Evolutionary conservation across 2,797 vertebrate species (phyloP).

Genomic region (Gouania willdenowi): DNA sequence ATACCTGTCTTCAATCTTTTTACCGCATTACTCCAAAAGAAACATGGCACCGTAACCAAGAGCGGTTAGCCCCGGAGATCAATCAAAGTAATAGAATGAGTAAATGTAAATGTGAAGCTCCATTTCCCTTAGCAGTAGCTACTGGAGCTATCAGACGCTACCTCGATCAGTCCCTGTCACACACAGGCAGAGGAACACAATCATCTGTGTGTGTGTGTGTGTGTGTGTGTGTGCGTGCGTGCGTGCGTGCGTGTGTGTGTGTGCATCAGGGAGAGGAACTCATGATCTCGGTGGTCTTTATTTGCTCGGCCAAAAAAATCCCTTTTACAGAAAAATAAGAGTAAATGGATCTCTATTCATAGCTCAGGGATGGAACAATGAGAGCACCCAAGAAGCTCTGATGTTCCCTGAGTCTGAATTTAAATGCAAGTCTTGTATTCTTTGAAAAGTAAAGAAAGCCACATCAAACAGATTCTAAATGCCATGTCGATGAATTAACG

Average conservation of each 20-base stretch:
- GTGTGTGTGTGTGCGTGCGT: slow-evolving; percentile 4
- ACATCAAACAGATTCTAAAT: slow-evolving; percentile 45
- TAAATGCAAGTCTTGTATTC: slow-evolving; percentile 8
- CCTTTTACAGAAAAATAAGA: background rate
- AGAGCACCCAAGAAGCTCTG: background rate
- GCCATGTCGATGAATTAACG: slow-evolving; percentile 18
- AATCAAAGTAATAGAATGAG: slow-evolving; percentile 68
- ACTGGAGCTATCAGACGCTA: slow-evolving; percentile 39
- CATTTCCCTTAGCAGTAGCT: slow-evolving; percentile 60
- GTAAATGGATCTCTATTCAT: slow-evolving; percentile 5
- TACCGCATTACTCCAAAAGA: slow-evolving; percentile 46
- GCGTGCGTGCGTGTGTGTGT: background rate
- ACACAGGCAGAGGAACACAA: slow-evolving; percentile 11
- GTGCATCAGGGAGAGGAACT: background rate
- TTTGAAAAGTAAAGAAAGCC: slow-evolving; percentile 24
- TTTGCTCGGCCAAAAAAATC: slow-evolving; percentile 35
- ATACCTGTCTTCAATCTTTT: slow-evolving; percentile 40
- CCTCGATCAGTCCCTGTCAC: slow-evolving; percentile 56
- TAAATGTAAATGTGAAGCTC: slow-evolving; percentile 66
- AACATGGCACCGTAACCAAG: slow-evolving; percentile 34
- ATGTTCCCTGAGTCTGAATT: background rate
- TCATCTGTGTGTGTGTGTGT: slow-evolving; percentile 20
- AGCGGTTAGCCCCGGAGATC: slow-evolving; percentile 44
- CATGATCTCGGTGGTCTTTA: slow-evolving; percentile 37
- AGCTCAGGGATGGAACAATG: background rate